phyloP scores from a whole-genome alignment of 2,113 vertebrate genomes.

The Oncorhynchus nerka region DNA sequence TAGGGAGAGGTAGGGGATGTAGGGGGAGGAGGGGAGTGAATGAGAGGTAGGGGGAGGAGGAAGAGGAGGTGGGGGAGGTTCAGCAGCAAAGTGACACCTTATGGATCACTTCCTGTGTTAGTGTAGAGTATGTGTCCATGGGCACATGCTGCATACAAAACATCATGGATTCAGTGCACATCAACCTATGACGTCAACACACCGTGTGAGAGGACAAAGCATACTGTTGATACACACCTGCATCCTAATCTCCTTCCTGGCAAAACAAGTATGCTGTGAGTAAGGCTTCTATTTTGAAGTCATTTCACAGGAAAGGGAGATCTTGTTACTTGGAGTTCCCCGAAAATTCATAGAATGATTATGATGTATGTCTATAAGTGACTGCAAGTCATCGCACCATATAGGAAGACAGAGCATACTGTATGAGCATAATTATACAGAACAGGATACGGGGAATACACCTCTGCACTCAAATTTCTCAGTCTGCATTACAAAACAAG shows the following conservation, averaged over 20 bases:
- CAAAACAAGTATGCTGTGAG: too few relatives aligned
- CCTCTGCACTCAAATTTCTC: too few relatives aligned
- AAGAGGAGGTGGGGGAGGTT: conserved; percentile 17
- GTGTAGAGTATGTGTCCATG: conserved; percentile 7
- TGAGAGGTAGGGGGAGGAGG: conserved; percentile 6
- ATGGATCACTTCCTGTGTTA: not conserved
- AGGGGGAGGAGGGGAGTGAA: not conserved
- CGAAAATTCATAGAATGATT: too few relatives aligned
- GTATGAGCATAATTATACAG: not conserved
- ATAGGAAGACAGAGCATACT: not conserved
- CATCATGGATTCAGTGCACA: too few relatives aligned
- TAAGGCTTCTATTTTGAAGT: too few relatives aligned
- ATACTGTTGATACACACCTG: too few relatives aligned
- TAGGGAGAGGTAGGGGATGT: too few relatives aligned
- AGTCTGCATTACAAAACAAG: too few relatives aligned
- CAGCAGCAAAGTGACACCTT: not conserved
- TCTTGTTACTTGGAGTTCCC: too few relatives aligned
- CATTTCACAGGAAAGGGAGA: too few relatives aligned
- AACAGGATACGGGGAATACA: not conserved
- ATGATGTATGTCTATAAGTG: not conserved
- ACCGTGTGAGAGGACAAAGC: not conserved
- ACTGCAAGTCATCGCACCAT: not conserved
- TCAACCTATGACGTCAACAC: not conserved
- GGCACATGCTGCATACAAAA: too few relatives aligned
- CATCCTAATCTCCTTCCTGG: too few relatives aligned